phyloP scores from a whole-genome alignment of 2,888 invertebrate species.

The Brachyptera risi region DNA sequence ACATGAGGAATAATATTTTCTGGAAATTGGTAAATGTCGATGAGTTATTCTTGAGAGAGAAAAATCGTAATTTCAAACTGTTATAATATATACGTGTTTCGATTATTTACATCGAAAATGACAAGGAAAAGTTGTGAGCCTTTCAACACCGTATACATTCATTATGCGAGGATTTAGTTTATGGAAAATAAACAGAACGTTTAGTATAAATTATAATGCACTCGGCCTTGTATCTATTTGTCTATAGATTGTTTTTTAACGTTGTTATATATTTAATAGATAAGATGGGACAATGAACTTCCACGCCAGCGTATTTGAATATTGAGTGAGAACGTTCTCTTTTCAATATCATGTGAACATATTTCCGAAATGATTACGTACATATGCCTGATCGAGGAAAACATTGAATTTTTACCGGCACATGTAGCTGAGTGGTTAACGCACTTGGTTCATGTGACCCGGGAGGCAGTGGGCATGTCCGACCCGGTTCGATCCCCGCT shows the following conservation, averaged over 20 bases:
- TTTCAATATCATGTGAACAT: too few species aligned
- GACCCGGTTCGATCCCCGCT: too few species aligned
- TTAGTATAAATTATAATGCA: constrained; percentile 12
- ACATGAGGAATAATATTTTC: constrained; percentile 31
- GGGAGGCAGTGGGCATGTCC: too few species aligned
- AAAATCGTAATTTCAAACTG: constrained; percentile 23
- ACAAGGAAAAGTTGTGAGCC: too few species aligned
- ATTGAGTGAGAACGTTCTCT: too few species aligned
- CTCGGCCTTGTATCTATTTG: constrained; percentile 16
- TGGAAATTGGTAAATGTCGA: constrained; percentile 30
- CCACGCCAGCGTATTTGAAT: too few species aligned
- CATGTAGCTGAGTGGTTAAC: too few species aligned
- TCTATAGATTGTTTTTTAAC: constrained; percentile 13
- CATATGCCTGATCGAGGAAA: too few species aligned
- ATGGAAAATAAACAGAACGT: background rate
- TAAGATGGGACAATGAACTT: constrained; percentile 21
- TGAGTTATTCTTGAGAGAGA: constrained; percentile 30
- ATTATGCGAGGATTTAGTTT: background rate
- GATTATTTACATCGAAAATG: too few species aligned
- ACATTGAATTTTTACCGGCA: too few species aligned
- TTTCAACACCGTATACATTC: background rate
- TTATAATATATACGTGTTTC: background rate
- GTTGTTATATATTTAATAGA: constrained; percentile 14
- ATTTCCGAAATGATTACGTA: too few species aligned
- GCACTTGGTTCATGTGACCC: too few species aligned